A percentile compares a stretch with the other conserved stretches of the same genome.
Conservation (phyloP, 2,888 invertebrate genomes). For the Conops quadrifasciatus region DNA sequence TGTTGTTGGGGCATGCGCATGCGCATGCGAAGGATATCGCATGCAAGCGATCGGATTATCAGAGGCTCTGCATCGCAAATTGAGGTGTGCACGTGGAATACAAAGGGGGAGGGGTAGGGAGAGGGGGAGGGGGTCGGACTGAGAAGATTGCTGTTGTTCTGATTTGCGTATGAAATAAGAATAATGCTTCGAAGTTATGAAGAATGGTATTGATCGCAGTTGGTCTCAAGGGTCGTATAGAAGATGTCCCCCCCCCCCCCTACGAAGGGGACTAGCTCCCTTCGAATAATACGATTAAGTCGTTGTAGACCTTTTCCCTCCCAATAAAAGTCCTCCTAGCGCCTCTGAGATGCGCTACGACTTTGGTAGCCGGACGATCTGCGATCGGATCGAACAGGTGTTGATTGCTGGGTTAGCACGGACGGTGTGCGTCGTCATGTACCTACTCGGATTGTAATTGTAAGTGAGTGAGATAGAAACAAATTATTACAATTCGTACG, state of each 20-base stretch:
- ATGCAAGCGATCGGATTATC: slow-evolving; percentile 56
- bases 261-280: not conserved
- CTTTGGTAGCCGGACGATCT: slow-evolving; percentile 30
- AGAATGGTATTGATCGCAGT: not conserved
- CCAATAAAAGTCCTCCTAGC: slow-evolving; percentile 21
- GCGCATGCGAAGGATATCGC: slow-evolving; percentile 11
- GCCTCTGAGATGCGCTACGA: not conserved
- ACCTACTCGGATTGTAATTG: slow-evolving; percentile 40
- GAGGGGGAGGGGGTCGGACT: not conserved
- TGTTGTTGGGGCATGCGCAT: not conserved
- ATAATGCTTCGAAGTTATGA: not conserved
- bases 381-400: slow-evolving; percentile 54
- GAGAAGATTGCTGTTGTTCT: slow-evolving; percentile 20
- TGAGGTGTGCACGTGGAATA: slow-evolving; percentile 18
- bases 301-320: not conserved
- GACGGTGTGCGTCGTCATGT: not conserved
- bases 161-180: slow-evolving; percentile 34
- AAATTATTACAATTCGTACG: slow-evolving; percentile 63
- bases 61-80: slow-evolving; percentile 37
- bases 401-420: slow-evolving; percentile 53
- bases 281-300: not conserved
- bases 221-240: not conserved
- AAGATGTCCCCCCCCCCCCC: not conserved
- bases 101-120: too few relatives aligned
- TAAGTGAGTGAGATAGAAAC: slow-evolving; percentile 56